These are phyloP conservation scores for Tachysurus fulvidraco DNA, from an alignment of 2,113 vertebrate species.

Conservation along the genomic window DNA sequence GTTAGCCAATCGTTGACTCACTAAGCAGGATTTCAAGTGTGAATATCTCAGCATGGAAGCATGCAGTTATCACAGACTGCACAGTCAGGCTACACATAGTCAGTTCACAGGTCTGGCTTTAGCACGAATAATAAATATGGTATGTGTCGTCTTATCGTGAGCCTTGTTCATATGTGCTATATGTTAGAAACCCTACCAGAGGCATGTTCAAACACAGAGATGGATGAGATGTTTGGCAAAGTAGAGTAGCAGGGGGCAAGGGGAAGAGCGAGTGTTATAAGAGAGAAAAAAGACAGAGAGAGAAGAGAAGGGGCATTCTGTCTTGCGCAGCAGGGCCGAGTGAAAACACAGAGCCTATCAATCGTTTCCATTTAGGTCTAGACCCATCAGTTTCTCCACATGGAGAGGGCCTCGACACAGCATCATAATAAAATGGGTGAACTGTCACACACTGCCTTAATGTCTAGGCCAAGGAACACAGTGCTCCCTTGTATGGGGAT, in stretches of 20 bases:
- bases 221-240: neutral
- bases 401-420: slow-evolving; percentile 42
- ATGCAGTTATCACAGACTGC: neutral
- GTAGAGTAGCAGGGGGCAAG: neutral
- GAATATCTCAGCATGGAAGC: neutral
- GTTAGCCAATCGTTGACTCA: neutral
- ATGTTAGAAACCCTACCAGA: neutral
- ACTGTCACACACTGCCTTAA: slow-evolving; percentile 51
- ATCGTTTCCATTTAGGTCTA: slow-evolving; percentile 29
- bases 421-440: slow-evolving; percentile 52
- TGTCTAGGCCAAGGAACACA: slow-evolving; percentile 46
- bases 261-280: neutral
- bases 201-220: neutral
- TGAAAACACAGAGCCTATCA: slow-evolving; percentile 47
- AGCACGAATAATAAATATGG: neutral
- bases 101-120: neutral
- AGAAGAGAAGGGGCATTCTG: slow-evolving; percentile 37
- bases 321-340: slow-evolving; percentile 18
- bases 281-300: neutral
- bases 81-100: neutral
- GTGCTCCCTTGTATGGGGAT: slow-evolving; percentile 47
- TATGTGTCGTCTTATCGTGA: neutral
- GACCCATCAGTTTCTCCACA: slow-evolving; percentile 26
- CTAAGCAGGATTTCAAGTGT: neutral
- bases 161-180: neutral